Conservation (phyloP, 2,888 invertebrate genomes). For the Steinernema scapterisci region DNA sequence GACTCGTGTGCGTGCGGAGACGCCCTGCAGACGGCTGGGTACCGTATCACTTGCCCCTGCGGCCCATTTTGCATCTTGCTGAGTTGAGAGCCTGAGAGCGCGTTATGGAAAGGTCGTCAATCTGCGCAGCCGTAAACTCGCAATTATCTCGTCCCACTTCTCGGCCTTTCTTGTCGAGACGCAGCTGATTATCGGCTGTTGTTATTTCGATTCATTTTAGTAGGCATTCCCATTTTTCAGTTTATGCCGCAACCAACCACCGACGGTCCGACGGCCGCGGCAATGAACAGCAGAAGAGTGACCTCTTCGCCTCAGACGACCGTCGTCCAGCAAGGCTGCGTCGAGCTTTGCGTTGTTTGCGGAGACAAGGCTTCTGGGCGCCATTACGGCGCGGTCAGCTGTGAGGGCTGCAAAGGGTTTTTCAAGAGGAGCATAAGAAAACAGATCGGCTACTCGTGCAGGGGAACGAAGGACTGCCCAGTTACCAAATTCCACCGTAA, state of each 20-base stretch:
- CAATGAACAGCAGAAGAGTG: conserved; percentile 20
- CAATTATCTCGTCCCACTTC: conserved; percentile 25
- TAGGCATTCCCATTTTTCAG: conserved; percentile 38
- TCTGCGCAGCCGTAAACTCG: conserved; percentile 28
- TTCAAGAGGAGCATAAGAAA: conserved; percentile 96
- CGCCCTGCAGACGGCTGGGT: background rate
- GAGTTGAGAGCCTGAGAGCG: background rate
- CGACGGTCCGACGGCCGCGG: conserved; percentile 24
- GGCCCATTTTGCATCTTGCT: background rate
- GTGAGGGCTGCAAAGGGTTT: conserved; percentile 82
- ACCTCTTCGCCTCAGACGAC: conserved; percentile 19
- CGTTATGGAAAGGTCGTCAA: conserved; percentile 17
- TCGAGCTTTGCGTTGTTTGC: conserved; percentile 59
- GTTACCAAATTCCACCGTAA: conserved; percentile 98
- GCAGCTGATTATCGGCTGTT: conserved; percentile 32
- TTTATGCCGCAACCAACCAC: conserved; percentile 41
- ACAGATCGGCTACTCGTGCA: conserved; percentile 84
- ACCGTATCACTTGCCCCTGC: conserved; percentile 24
- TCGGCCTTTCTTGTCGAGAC: conserved; percentile 26
- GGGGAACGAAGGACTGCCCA: conserved; percentile 93
- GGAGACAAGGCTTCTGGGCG: conserved; percentile 66
- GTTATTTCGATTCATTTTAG: conserved; percentile 29
- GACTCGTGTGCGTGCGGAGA: background rate
- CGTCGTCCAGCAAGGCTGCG: conserved; percentile 33
- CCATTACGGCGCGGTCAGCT: conserved; percentile 64